Evolutionary conservation across 2,797 vertebrate genomes (phyloP).

Genomic region (Pantherophis vulpinus): DNA sequence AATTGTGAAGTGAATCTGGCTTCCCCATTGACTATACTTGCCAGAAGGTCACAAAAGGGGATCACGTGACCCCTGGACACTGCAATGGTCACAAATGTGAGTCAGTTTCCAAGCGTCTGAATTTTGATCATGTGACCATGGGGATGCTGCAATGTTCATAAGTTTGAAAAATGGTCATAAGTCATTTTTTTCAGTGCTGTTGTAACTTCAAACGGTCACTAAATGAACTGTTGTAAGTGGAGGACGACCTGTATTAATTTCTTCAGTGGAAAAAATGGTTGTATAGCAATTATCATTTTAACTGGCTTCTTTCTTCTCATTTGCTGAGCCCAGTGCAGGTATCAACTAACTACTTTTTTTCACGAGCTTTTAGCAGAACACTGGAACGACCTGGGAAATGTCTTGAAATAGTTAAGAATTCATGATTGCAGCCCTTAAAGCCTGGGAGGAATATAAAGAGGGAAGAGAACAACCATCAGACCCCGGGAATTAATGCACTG

Average conservation of each 20-base stretch:
- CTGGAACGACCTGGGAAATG: neutral
- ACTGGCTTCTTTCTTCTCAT: neutral
- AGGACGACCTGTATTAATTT: neutral
- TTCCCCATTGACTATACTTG: too few relatives aligned
- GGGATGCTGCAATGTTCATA: neutral
- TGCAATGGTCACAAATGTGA: too few relatives aligned
- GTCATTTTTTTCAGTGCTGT: neutral
- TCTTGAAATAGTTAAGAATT: neutral
- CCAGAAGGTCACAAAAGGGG: too few relatives aligned
- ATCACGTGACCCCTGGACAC: too few relatives aligned
- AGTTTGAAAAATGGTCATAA: neutral
- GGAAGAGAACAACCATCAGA: neutral
- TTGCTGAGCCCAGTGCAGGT: neutral
- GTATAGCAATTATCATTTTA: neutral
- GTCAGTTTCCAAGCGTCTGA: neutral
- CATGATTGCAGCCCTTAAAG: neutral
- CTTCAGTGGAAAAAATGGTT: neutral
- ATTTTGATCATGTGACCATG: neutral
- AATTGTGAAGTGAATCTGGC: too few relatives aligned
- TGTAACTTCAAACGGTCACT: neutral
- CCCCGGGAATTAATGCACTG: too few relatives aligned
- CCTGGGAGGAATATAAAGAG: neutral
- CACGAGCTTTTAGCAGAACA: neutral
- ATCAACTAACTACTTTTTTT: neutral
- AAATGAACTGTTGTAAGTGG: neutral